Evolutionary conservation across 2,888 invertebrate genomes (phyloP).

Genomic region (Macrosoma leucophasiata): DNA sequence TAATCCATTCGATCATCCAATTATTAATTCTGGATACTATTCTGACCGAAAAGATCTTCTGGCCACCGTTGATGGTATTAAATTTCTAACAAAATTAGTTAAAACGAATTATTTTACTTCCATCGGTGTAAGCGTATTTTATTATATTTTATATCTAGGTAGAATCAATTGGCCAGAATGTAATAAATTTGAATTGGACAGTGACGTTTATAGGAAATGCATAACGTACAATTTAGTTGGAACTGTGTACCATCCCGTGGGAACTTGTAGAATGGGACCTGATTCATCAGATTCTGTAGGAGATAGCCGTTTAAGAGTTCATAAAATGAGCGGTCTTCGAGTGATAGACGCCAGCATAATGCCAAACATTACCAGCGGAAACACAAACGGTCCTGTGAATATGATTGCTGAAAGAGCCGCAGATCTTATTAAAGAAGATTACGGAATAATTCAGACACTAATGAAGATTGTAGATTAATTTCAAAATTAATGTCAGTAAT

Average conservation of each 20-base stretch:
- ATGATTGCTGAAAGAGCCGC: slow-evolving; percentile 88
- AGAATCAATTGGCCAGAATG: slow-evolving; percentile 39
- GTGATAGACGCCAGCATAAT: slow-evolving; percentile 87
- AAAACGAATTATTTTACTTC: slow-evolving; percentile 38
- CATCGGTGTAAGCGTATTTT: slow-evolving; percentile 51
- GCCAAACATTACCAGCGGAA: slow-evolving; percentile 84
- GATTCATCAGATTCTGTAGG: slow-evolving; percentile 36
- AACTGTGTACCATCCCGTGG: slow-evolving; percentile 80
- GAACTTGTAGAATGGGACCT: slow-evolving; percentile 77
- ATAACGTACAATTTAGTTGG: slow-evolving; percentile 59
- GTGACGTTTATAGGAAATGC: slow-evolving; percentile 45
- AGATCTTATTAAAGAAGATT: slow-evolving; percentile 79
- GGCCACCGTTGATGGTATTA: slow-evolving; percentile 36
- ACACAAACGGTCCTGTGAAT: slow-evolving; percentile 85
- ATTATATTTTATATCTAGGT: slow-evolving; percentile 50
- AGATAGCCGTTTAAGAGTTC: slow-evolving; percentile 78
- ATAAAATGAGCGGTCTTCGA: slow-evolving; percentile 78
- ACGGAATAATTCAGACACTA: too few species aligned
- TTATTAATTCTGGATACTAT: slow-evolving; percentile 79
- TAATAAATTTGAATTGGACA: slow-evolving; percentile 33
- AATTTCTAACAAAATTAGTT: slow-evolving; percentile 37
- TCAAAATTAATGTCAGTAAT: too few species aligned
- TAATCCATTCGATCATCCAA: slow-evolving; percentile 75
- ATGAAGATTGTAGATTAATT: too few species aligned
- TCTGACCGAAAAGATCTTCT: slow-evolving; percentile 70